Percentiles rank a stretch among this genome's conserved stretches.
Evolutionary conservation across 2,888 invertebrate species (phyloP).

Genomic region (Endomychus coccineus): DNA sequence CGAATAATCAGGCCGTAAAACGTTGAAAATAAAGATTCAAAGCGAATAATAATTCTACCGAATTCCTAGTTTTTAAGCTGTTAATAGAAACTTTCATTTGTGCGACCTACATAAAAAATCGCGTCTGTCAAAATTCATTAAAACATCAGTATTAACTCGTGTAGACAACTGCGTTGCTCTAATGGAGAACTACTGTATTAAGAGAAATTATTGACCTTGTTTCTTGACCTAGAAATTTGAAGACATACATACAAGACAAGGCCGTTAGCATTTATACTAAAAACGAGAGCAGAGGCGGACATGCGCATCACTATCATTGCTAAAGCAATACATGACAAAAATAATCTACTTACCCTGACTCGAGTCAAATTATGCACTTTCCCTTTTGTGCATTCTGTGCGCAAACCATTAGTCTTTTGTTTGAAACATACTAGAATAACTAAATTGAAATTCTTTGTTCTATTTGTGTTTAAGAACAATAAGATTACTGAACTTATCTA

Average conservation of each 20-base stretch:
- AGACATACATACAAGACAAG: slow-evolving; percentile 43
- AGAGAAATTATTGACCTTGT: slow-evolving; percentile 46
- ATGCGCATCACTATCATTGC: slow-evolving; percentile 21
- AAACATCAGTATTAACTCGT: too few relatives aligned
- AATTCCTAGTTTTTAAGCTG: too few relatives aligned
- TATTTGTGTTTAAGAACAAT: too few relatives aligned
- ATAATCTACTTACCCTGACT: slow-evolving; percentile 8
- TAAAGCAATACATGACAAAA: slow-evolving; percentile 13
- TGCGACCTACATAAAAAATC: slow-evolving; percentile 14
- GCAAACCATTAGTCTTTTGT: too few relatives aligned
- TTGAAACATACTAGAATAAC: too few relatives aligned
- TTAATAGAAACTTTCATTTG: slow-evolving; percentile 11
- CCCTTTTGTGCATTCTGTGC: too few relatives aligned
- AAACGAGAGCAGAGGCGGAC: slow-evolving; percentile 31
- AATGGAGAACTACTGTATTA: slow-evolving; percentile 17
- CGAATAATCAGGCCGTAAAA: too few relatives aligned
- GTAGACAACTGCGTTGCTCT: too few relatives aligned
- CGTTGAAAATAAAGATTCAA: too few relatives aligned
- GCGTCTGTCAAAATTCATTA: slow-evolving; percentile 16
- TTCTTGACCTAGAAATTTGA: slow-evolving; percentile 46
- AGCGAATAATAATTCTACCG: too few relatives aligned
- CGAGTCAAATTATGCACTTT: slow-evolving; percentile 10
- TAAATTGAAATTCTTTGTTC: too few relatives aligned
- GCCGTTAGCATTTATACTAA: slow-evolving; percentile 35
- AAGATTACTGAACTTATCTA: too few relatives aligned